Base-by-base conservation (phyloP, 2,888 invertebrate species). In the Vanessa cardui region DNA sequence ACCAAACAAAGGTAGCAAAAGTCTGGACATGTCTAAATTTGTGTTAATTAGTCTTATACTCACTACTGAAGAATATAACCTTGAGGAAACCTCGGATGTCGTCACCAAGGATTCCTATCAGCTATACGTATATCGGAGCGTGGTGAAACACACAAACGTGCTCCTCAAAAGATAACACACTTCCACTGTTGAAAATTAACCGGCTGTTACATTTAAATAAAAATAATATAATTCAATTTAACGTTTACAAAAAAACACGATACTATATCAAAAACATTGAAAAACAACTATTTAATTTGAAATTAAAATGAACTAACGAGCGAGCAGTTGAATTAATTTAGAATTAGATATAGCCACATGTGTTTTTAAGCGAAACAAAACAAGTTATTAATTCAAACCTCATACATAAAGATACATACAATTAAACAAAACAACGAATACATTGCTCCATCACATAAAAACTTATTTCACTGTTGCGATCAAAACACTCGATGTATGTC, bases 281-380 rank as follows among this genome's bases (percentile, higher is more conserved):
- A 64, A 54, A 69, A 69, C 62, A 71, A 67, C 58, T 45, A 58
- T 58, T 56, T 47, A 67, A 71, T 71, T 71, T 70, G 52, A 69
- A 69, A 69, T 69, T 62, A 63, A 71, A 72, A 69, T 68, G 59
- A 64, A 67, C 58, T 59, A 70, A 58, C 68, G 64, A 70, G 68
- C 54, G 59, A 47, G 64, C 49, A 33, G 68, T 64, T 56, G 69
- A 66, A 71, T 73, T 70, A 69, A 69, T 72, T 69, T 67, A 60
- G 61, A 46, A 67, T 64, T 68, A 73, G 69, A 70, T 70, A 70
- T 69, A 66, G 64, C 65, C 50, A 61, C 66, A 64, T 61, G 50
- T 66, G 63, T 64, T 62, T 52, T 47, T 44, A 62, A 56, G 54
- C 46, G 44, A 46, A 50, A 62, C 64, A 56, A 61, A 64, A 58